Base-by-base conservation (phyloP, 2,888 invertebrate species). In the Yponomeuta plumbellus region DNA sequence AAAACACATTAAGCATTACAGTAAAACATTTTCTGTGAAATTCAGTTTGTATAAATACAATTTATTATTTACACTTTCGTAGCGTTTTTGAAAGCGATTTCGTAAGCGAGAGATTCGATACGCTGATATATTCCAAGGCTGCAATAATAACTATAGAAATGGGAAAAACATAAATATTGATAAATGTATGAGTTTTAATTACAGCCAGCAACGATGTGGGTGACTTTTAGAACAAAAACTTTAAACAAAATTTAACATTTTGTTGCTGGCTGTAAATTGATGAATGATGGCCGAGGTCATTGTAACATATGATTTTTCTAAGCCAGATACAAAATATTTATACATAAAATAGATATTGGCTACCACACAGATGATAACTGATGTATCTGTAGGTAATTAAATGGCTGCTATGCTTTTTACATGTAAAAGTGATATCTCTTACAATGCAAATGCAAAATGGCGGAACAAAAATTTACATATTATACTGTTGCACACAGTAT, bases 151-250 rank as follows among this genome's bases (percentile, higher is more conserved):
- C 44, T 52, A 52, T 52, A 52, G 44, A 52, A 52, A 52, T 52
- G 17, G 44, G 44, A 52, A 52, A 57, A 58, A 58, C 58, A 58
- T 21, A 58, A 58, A 58, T 22, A 22, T 58, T 58, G 22, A 58
- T 58, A 21, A 56, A 58, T 58, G 58, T 20, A 58, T 58, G 58
- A 22, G 13, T 52, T 52, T 13, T 52, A 2, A 52, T 17, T 52
- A 52, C 44, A 52, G 44, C 44, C 44, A 52, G 44, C 44, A 52
- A 52, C 44, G 5, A 5, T 52, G 44, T 52, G 17, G 13, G 8
- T 4, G 34, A 34, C 10, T 34, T 34, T 34, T 34, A 4, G 34
- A 34, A 34, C 34, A 34, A 34, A n/a, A n/a, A n/a, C n/a, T 34
- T 34, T 34, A 10, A n/a, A n/a, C n/a, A n/a, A n/a, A n/a, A 34